A percentile compares a stretch with the other conserved stretches of the same genome.
These are phyloP conservation scores for Urophycis tenuis DNA, from an alignment of 2,797 vertebrate species.

Conservation along the genomic window DNA sequence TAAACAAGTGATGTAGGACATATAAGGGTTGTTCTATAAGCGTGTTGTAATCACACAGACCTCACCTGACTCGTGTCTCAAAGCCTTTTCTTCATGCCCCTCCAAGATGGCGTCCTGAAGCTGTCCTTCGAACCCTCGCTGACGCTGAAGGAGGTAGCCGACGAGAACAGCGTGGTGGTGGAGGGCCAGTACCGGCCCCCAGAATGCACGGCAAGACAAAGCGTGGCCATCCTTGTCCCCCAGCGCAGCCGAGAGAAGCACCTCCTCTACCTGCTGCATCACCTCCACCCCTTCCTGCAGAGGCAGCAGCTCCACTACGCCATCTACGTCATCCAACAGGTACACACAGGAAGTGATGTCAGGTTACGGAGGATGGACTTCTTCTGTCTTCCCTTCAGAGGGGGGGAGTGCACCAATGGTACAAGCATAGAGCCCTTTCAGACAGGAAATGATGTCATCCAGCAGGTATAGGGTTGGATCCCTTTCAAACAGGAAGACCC, in stretches of 20 bases:
- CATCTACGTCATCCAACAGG: constrained; percentile 95
- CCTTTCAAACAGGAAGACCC: background rate
- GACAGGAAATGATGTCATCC: background rate
- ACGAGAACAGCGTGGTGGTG: constrained; percentile 71
- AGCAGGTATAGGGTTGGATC: background rate
- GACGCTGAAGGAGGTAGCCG: constrained; percentile 74
- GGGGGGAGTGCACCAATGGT: background rate
- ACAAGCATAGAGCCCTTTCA: background rate
- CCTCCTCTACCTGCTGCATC: constrained; percentile 84
- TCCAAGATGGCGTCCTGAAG: constrained; percentile 68
- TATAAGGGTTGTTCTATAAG: too few species aligned
- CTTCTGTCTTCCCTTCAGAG: background rate
- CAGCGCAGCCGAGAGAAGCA: constrained; percentile 86
- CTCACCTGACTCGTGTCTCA: background rate
- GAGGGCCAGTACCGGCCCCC: constrained; percentile 73
- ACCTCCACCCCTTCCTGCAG: constrained; percentile 93
- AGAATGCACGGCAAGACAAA: constrained; percentile 77
- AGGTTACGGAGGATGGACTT: background rate
- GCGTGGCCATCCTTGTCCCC: constrained; percentile 87
- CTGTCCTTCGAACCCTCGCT: constrained; percentile 78
- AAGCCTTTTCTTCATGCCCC: background rate
- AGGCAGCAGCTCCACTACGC: constrained; percentile 90
- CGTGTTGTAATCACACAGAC: too few species aligned
- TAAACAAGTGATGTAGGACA: too few species aligned
- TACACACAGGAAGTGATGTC: constrained; percentile 42